A percentile compares a stretch with the other conserved stretches of the same genome.
phyloP scores from a whole-genome alignment of 2,797 vertebrate species.

The Botia almorhae region DNA sequence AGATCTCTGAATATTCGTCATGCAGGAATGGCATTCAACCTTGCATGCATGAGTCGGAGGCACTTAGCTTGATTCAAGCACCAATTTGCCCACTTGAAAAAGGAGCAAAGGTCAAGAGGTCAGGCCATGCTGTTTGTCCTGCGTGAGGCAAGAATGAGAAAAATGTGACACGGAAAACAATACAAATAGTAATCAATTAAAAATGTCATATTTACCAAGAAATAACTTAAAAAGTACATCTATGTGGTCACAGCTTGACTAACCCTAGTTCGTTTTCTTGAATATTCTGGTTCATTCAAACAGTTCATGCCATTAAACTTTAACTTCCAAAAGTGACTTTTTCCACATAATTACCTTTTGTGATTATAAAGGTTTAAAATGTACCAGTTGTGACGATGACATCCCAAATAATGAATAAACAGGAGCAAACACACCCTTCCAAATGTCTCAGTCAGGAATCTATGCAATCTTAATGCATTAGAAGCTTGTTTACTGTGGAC shows the following conservation, averaged over 20 bases:
- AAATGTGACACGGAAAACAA: slow-evolving; percentile 20
- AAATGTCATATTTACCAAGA: slow-evolving; percentile 12
- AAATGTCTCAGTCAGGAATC: slow-evolving; percentile 29
- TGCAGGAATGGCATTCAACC: slow-evolving; percentile 12
- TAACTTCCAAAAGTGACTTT: not conserved
- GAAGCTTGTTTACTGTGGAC: slow-evolving; percentile 40
- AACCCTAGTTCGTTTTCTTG: not conserved
- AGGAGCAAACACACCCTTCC: slow-evolving; percentile 27
- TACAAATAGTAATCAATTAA: slow-evolving; percentile 15
- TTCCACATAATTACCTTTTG: not conserved
- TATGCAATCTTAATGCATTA: slow-evolving; percentile 19
- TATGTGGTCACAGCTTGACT: not conserved
- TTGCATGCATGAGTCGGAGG: slow-evolving; percentile 5
- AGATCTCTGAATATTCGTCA: slow-evolving; percentile 43
- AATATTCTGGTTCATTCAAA: slow-evolving; percentile 6
- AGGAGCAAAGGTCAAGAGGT: slow-evolving; percentile 20
- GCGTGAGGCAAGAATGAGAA: slow-evolving; percentile 5
- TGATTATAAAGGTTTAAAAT: not conserved
- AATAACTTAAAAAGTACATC: not conserved
- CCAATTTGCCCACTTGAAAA: slow-evolving; percentile 34
- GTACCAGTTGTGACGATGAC: not conserved
- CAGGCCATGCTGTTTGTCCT: slow-evolving; percentile 12
- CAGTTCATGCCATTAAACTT: not conserved
- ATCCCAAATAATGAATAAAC: slow-evolving; percentile 17
- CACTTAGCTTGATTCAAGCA: slow-evolving; percentile 26